Percentiles rank a stretch among this genome's conserved stretches.
These are phyloP conservation scores for Benitochromis conjunctus DNA, from an alignment of 2,113 vertebrate genomes.

Conservation along the genomic window DNA sequence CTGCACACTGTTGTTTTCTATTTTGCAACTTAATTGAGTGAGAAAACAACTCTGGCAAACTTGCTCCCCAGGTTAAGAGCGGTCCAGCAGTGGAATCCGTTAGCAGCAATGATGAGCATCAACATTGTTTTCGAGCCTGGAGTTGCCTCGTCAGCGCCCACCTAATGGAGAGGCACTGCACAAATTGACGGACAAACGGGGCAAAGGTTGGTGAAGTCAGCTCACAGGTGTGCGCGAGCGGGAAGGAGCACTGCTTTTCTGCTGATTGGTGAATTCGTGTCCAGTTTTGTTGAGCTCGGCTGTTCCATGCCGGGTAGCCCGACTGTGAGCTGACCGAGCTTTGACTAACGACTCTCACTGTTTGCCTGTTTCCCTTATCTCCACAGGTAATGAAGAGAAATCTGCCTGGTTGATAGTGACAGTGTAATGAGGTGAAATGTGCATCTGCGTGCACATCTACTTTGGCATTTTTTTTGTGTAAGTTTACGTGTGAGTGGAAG, in stretches of 20 bases:
- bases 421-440: conserved; percentile 1
- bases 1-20: conserved; percentile 24
- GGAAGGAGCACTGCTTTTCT: background rate
- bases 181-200: conserved; percentile 24
- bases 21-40: conserved; percentile 24
- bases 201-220: conserved; percentile 14
- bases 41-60: conserved; percentile 28
- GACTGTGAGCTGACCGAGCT: background rate
- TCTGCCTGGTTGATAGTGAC: background rate
- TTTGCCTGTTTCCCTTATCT: background rate
- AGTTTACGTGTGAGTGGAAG: background rate
- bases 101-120: conserved; percentile 21
- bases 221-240: background rate
- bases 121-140: background rate
- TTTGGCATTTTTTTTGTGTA: background rate
- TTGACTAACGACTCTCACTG: conserved; percentile 1
- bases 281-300: conserved; percentile 27
- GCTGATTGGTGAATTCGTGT: conserved; percentile 47
- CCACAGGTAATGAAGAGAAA: background rate
- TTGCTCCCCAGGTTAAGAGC: conserved; percentile 4
- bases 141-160: conserved; percentile 19
- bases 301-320: background rate
- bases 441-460: conserved; percentile 9
- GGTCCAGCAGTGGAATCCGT: conserved; percentile 11
- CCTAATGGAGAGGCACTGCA: conserved; percentile 42